phyloP scores from a whole-genome alignment of 2,113 vertebrate species.

The Pteronura brasiliensis region DNA sequence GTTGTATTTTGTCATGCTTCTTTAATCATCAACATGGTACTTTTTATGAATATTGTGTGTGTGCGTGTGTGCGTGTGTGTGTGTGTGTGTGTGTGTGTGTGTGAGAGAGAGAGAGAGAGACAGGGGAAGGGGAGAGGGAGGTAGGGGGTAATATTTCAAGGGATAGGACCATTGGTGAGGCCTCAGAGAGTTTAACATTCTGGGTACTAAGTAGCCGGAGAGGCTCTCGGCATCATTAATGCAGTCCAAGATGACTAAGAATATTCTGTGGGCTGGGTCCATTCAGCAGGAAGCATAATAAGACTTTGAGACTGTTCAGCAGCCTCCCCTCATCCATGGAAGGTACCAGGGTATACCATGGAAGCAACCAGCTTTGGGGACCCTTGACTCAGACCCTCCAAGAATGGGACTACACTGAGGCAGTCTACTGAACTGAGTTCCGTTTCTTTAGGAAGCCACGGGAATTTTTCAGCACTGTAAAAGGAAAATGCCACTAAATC shows the following conservation, averaged over 20 bases:
- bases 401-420: not conserved
- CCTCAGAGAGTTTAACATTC: not conserved
- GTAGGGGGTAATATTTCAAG: not conserved
- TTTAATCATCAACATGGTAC: not conserved
- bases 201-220: not conserved
- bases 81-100: no score
- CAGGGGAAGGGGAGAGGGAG: accelerated
- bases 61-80: not conserved
- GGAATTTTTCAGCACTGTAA: not conserved
- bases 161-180: not conserved
- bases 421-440: not conserved
- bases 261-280: not conserved
- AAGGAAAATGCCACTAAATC: not conserved
- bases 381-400: not conserved
- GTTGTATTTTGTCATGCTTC: not conserved
- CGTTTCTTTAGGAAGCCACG: not conserved
- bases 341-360: not conserved
- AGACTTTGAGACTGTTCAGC: not conserved
- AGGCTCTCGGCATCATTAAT: not conserved
- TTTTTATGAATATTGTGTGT: not conserved
- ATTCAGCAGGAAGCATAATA: not conserved
- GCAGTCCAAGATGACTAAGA: not conserved
- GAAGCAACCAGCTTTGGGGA: not conserved
- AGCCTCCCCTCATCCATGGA: not conserved
- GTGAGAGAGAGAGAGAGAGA: no score